Percentiles rank a stretch among this genome's conserved stretches.
phyloP scores from a whole-genome alignment of 2,888 invertebrate genomes.

The Conistra vaccinii region DNA sequence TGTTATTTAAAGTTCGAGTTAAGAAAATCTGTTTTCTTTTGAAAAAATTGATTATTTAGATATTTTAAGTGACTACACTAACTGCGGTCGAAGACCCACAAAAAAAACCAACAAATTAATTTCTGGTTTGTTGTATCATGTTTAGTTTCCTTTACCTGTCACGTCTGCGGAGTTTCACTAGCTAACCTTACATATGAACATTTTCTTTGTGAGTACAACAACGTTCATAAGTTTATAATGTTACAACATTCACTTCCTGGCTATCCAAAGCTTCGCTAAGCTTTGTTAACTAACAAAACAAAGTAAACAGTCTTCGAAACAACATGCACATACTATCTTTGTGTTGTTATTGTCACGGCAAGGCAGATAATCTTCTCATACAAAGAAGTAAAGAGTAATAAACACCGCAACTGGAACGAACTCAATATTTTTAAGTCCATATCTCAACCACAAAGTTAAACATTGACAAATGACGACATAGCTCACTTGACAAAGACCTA shows the following conservation, averaged over 20 bases:
- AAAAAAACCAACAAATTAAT: no score
- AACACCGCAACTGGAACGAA: slow-evolving; percentile 1
- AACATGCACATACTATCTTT: background rate
- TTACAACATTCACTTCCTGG: background rate
- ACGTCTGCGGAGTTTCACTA: no score
- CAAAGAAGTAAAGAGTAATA: slow-evolving; percentile 3
- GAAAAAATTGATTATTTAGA: no score
- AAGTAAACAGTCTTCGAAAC: background rate
- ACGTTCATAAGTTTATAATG: background rate
- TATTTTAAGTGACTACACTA: no score
- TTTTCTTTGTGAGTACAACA: background rate
- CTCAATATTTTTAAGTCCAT: slow-evolving; percentile 13
- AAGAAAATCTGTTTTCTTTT: no score
- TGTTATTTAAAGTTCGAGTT: no score
- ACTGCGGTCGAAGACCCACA: no score
- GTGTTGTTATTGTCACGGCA: background rate
- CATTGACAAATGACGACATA: slow-evolving; percentile 39
- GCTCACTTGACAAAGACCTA: slow-evolving; percentile 22
- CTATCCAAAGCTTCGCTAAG: background rate
- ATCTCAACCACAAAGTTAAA: slow-evolving; percentile 34
- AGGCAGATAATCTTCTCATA: background rate
- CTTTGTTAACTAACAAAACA: background rate
- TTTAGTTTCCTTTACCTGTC: no score
- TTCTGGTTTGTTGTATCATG: no score
- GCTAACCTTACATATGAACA: background rate